These are phyloP conservation scores for Trichechus manatus DNA, from an alignment of 2,113 vertebrate species.

Conservation along the genomic window DNA sequence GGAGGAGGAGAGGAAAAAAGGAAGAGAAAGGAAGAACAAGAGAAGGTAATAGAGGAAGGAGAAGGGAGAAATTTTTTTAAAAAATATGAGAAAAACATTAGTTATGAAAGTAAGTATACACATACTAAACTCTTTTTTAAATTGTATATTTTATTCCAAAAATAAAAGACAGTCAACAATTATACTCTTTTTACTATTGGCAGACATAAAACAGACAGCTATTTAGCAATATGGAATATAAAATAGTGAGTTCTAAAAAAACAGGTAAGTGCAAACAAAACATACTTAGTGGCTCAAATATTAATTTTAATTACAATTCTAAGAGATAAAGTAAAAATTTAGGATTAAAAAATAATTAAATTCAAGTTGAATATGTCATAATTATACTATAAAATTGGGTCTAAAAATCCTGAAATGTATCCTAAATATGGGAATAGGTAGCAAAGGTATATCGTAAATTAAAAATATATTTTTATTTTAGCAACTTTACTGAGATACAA, in stretches of 20 bases:
- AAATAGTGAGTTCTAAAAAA: background rate
- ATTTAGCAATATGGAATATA: background rate
- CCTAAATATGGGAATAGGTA: background rate
- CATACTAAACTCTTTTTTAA: background rate
- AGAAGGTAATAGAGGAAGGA: background rate
- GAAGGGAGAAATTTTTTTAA: background rate
- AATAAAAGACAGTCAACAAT: background rate
- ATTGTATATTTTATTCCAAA: background rate
- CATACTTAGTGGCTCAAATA: background rate
- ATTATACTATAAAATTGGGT: background rate
- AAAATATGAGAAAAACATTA: background rate
- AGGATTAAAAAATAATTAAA: background rate
- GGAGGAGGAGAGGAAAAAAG: background rate
- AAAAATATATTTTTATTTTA: background rate
- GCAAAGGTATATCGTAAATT: background rate
- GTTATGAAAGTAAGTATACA: background rate
- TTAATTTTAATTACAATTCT: background rate
- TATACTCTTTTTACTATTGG: background rate
- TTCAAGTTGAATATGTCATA: background rate
- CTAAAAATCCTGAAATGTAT: background rate
- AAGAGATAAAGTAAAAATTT: background rate
- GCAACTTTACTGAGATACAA: background rate
- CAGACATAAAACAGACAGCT: background rate
- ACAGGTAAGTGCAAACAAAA: background rate
- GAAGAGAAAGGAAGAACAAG: background rate